phyloP scores from a whole-genome alignment of 1,140 invertebrate genomes.

The Calephelis virginiensis region DNA sequence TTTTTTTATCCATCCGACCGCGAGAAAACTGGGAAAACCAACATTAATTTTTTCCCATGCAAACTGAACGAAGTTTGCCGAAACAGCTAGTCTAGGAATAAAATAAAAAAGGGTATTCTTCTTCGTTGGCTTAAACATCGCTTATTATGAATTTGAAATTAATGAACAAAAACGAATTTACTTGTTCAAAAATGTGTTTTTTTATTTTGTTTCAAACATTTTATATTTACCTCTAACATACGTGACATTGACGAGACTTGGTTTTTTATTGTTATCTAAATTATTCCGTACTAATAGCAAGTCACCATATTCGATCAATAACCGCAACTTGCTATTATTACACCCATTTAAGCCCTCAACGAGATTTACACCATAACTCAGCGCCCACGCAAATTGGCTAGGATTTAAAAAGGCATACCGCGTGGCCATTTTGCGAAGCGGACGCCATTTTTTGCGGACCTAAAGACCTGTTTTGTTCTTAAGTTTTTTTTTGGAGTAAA shows the following conservation, averaged over 20 bases:
- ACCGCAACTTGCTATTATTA: background rate
- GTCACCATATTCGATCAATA: background rate
- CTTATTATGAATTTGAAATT: no score
- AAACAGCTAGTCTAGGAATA: no score
- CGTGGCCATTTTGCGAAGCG: constrained; percentile 35
- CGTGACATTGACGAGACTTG: background rate
- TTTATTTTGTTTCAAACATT: no score
- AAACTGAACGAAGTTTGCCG: no score
- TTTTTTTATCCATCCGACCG: no score
- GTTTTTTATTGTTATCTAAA: background rate
- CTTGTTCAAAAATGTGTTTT: no score
- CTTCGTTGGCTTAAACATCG: no score
- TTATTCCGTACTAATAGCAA: background rate
- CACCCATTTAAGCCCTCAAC: background rate
- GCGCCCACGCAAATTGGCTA: constrained; percentile 31
- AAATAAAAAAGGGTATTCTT: no score
- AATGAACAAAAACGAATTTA: no score
- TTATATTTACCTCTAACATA: background rate
- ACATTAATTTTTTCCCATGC: no score
- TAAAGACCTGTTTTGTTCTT: constrained; percentile 39
- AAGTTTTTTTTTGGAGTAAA: constrained; percentile 35
- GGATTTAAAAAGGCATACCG: constrained; percentile 29
- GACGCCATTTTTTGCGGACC: constrained; percentile 35
- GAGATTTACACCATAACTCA: constrained; percentile 25
- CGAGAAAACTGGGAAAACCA: no score